Percentiles rank a stretch among this genome's conserved stretches.
Conservation (phyloP, 2,113 vertebrate species). For the Empidonax alnorum region DNA sequence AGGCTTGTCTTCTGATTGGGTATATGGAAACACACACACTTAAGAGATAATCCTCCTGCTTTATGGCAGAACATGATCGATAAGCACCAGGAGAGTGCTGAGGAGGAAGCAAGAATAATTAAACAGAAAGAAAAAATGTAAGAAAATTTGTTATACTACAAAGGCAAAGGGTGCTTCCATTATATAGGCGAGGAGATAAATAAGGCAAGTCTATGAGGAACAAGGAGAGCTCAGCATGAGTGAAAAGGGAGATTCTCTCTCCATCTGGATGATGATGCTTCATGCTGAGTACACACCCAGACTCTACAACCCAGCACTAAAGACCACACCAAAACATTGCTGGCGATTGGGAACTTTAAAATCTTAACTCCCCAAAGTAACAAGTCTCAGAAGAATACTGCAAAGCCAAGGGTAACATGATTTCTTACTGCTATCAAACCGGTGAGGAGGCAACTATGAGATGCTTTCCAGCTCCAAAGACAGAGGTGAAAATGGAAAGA, state of each 20-base stretch:
- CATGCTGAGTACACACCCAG: background rate
- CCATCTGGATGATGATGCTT: background rate
- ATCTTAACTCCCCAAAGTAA: background rate
- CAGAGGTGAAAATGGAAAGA: background rate
- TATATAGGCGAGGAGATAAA: rapidly evolving
- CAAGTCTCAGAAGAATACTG: background rate
- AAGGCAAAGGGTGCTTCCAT: background rate
- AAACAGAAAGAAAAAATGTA: background rate
- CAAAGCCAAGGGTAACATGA: rapidly evolving
- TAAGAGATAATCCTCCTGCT: background rate
- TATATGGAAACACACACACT: background rate
- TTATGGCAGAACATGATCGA: background rate
- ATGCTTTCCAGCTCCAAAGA: background rate
- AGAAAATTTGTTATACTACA: background rate
- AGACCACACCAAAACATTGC: background rate
- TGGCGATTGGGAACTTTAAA: background rate
- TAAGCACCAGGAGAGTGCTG: background rate
- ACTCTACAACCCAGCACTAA: background rate
- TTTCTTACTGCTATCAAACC: background rate
- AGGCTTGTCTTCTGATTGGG: background rate
- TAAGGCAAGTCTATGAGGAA: background rate
- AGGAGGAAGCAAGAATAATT: conserved; percentile 2
- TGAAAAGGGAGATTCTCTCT: background rate
- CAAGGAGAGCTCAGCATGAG: background rate
- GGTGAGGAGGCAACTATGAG: background rate